Base-by-base conservation (phyloP, 2,113 vertebrate genomes). In the Xenopus laevis region DNA sequence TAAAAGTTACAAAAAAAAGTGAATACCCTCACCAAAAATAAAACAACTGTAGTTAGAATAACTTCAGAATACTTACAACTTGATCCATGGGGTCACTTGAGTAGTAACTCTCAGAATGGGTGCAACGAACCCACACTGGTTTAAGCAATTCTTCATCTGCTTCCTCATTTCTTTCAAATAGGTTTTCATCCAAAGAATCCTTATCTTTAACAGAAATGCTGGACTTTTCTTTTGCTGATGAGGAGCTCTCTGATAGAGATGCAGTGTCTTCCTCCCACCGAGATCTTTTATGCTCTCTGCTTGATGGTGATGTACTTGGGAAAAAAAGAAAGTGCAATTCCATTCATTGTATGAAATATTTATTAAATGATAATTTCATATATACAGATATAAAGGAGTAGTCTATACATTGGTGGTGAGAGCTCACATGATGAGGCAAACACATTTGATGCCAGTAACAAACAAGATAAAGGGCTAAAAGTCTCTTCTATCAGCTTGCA, bases 21-120 rank as follows among this genome's bases (percentile, higher is more conserved):
- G 23, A 27, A 27, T 27, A 27, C 23, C 23, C 23, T 1, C 4
- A 4, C 2, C 23, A 40, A 40, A 40, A 40, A 40, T 40, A 40
- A 40, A 40, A 7, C 33, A 40, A 7, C 33, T 40, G 33, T 7
- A 40, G 8, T 40, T 40, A 4, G 33, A 40, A 7, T 40, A 40
- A 40, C 5, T 40, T 40, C 6, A 9, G 33, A 40, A 40, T 74
- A 87, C 90, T 71, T 88, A 99, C 97, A 95, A 98, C 96, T 93
- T 99, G 97, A 87, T 99, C 97, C 96, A 99, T 98, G 68, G 97
- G 97, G 79, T 99, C 97, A 3, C 89, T 98, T 71, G 97, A 98
- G 84, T 95, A 99, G 89, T 94, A 97, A 86, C 84, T 98, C 83
- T 99, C 97, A 0, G 96, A 94, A 47, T 98, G 96, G 13, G 97